phyloP scores from a whole-genome alignment of 2,888 invertebrate genomes.

The Hirtodrosophila confusa region DNA sequence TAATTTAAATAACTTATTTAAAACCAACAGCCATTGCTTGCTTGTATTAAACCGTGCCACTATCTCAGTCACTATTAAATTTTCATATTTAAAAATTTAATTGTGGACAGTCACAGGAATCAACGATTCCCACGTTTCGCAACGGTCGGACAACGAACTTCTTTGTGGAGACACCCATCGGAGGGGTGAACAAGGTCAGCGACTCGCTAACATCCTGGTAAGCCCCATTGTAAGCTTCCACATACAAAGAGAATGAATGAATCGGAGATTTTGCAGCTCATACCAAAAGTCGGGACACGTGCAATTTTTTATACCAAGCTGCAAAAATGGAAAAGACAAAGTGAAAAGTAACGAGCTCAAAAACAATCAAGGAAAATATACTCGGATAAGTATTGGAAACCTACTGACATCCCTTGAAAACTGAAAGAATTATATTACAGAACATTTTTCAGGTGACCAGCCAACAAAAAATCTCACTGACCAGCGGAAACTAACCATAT shows the following conservation, averaged over 20 bases:
- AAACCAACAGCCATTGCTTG: no score
- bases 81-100: not conserved
- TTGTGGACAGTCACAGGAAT: conserved; percentile 1
- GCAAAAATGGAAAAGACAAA: not conserved
- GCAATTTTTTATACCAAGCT: not conserved
- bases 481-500: no score
- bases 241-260: conserved; percentile 37
- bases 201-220: conserved; percentile 51
- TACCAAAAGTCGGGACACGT: conserved; percentile 45
- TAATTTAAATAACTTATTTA: no score
- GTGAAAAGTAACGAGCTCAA: no score
- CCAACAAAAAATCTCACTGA: no score
- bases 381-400: no score
- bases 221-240: not conserved
- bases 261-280: conserved; percentile 50
- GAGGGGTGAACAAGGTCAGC: conserved; percentile 25
- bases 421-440: no score
- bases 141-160: not conserved
- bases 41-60: no score
- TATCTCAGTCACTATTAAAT: not conserved
- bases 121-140: conserved; percentile 2
- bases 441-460: no score
- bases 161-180: not conserved
- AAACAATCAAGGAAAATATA: no score
- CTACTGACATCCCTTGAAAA: no score